Percentiles rank a stretch among this genome's conserved stretches.
Evolutionary conservation across 2,888 invertebrate genomes (phyloP).

Genomic region (Dryomyza anilis): DNA sequence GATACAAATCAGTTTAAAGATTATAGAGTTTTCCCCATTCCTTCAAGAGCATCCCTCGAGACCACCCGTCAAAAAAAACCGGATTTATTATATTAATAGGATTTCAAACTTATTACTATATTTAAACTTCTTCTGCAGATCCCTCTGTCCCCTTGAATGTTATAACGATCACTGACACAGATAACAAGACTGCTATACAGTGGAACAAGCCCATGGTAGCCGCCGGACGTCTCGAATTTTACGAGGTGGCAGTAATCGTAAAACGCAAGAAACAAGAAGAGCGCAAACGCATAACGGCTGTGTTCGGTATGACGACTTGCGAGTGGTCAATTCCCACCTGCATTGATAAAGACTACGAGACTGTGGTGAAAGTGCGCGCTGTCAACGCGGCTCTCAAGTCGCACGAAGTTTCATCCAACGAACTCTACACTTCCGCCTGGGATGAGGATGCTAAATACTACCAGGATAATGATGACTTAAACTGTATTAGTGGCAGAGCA

Average conservation of each 20-base stretch:
- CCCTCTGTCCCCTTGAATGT: conserved; percentile 45
- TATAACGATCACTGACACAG: conserved; percentile 28
- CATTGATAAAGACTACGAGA: conserved; percentile 39
- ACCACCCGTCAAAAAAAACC: too few species aligned
- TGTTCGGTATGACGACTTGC: conserved; percentile 38
- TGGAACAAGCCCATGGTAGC: conserved; percentile 65
- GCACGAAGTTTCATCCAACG: conserved; percentile 17
- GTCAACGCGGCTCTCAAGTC: conserved; percentile 47
- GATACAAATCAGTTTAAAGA: too few species aligned
- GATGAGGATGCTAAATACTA: conserved; percentile 19
- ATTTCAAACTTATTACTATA: too few species aligned
- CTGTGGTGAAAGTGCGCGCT: conserved; percentile 50
- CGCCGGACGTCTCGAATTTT: conserved; percentile 66
- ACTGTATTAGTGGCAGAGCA: conserved; percentile 25
- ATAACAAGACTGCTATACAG: conserved; percentile 38
- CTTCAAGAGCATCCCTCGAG: too few species aligned
- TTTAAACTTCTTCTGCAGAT: too few species aligned
- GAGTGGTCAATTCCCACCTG: conserved; percentile 40
- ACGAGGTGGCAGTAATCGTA: conserved; percentile 62
- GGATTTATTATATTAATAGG: too few species aligned
- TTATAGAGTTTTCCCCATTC: too few species aligned
- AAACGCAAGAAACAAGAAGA: conserved; percentile 41
- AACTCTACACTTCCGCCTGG: neutral
- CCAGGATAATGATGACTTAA: conserved; percentile 29
- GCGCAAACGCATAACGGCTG: conserved; percentile 39